Conservation (phyloP, 2,888 invertebrate species). For the Tenodera sinensis region DNA sequence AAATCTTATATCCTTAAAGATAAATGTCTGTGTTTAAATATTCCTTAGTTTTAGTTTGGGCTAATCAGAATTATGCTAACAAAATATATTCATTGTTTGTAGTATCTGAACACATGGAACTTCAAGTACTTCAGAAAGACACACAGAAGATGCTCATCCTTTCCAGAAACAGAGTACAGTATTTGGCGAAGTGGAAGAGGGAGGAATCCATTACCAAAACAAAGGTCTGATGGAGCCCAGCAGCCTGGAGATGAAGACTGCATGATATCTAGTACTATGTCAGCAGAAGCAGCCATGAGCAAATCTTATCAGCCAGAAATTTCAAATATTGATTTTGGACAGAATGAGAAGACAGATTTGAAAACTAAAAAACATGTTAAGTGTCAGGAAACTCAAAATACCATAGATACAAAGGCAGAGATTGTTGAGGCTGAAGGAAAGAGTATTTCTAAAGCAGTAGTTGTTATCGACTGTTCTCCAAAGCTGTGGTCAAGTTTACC, state of each 20-base stretch:
- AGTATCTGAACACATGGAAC: slow-evolving; percentile 42
- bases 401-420: not conserved
- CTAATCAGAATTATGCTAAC: not conserved
- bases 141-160: slow-evolving; percentile 55
- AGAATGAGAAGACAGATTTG: not conserved
- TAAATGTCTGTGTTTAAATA: not conserved
- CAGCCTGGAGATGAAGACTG: not conserved
- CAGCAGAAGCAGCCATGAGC: not conserved
- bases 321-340: not conserved
- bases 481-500: slow-evolving; percentile 48
- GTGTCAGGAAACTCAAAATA: not conserved
- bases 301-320: not conserved
- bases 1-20: not conserved
- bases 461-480: slow-evolving; percentile 35
- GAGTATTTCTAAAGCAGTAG: not conserved
- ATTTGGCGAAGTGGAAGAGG: slow-evolving; percentile 13
- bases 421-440: not conserved
- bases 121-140: slow-evolving; percentile 45
- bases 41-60: slow-evolving; percentile 1
- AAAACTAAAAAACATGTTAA: not conserved
- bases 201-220: not conserved
- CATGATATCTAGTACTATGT: not conserved
- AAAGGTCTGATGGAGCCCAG: slow-evolving; percentile 16
- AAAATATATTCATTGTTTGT: slow-evolving; percentile 25
- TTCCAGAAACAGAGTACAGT: slow-evolving; percentile 44